Evolutionary conservation across 2,113 vertebrate genomes (phyloP), one percentile per base, ranked within the genome.

Genomic region (Strix uralensis): DNA sequence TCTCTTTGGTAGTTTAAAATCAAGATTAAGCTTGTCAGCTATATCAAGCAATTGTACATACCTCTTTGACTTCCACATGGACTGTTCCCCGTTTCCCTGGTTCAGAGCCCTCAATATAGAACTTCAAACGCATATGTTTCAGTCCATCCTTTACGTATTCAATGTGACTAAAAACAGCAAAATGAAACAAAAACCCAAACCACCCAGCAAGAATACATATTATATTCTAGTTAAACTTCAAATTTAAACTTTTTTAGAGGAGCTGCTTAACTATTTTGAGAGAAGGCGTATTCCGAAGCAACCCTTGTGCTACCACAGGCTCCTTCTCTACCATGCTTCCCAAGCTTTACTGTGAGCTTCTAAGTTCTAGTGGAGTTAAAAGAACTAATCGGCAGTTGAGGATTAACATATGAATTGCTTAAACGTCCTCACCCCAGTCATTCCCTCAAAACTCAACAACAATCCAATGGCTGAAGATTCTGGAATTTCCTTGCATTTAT

Each of bases 71-170:
- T 95, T 99, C 99, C 34, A 98, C 97, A 34, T 99, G 99, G 59
- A 99, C 99, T 0, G 98, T 99, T 87, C 99, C 99, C 77, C 96
- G 98, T 78, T 98, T 98, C 52, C 99, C 99, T 5, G 99, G 98
- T 95, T 99, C 99, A 2, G 98, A 98, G n/a, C 99, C 99, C 87
- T 99, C 98, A 30, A 99, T 99, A 97, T 99, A 99, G 98, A 99
- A 99, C 95, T 99, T 99, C 59, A 99, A 97, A 55, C 98, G 98
- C 97, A 99, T 98, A 36, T 98, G 97, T 88, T 98, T 99, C 91
- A 98, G 86, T 69, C 98, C 99, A 5, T 99, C 98, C 97, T 99
- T 99, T 49, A 98, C 8, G 38, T 98, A 99, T 77, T 99, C 99
- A 40, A 97, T 18, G 71, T 99, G 99, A 95, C 99, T 99, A 93